phyloP scores from a whole-genome alignment of 2,888 invertebrate genomes.

The Candidula unifasciata region DNA sequence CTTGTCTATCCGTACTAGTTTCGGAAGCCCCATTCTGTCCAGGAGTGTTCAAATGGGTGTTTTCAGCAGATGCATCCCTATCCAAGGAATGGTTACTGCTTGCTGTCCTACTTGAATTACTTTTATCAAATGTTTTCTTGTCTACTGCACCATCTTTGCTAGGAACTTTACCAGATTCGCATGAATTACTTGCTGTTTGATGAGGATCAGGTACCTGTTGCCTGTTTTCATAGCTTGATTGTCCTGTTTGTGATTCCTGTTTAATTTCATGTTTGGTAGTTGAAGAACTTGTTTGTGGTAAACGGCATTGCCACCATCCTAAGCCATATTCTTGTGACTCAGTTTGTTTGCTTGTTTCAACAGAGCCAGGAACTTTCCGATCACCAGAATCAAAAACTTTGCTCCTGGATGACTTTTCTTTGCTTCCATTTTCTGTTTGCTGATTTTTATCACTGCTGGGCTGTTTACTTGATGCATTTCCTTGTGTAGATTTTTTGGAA shows the following conservation, averaged over 20 bases:
- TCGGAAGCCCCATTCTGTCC: not conserved
- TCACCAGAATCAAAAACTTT: no score
- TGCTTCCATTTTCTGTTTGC: not conserved
- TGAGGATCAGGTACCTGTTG: not conserved
- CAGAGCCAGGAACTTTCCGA: not conserved
- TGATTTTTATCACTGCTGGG: not conserved
- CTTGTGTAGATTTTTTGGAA: not conserved
- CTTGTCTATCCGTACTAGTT: not conserved
- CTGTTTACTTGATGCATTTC: not conserved
- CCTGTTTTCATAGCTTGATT: not conserved
- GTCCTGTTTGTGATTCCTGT: not conserved
- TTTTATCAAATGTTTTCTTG: no score
- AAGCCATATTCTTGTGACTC: not conserved
- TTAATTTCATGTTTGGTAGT: not conserved
- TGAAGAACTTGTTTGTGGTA: not conserved
- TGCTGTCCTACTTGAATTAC: no score
- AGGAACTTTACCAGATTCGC: no score
- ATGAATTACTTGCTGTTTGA: no score
- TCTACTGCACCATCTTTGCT: no score
- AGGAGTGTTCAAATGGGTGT: not conserved
- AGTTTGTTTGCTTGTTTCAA: not conserved
- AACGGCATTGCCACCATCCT: conserved; percentile 2
- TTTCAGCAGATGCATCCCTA: not conserved
- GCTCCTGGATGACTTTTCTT: not conserved
- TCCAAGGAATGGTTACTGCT: no score